phyloP scores from a whole-genome alignment of 64 coral and sea anemone genomes.

The Hydrozoanthus tunicans region DNA sequence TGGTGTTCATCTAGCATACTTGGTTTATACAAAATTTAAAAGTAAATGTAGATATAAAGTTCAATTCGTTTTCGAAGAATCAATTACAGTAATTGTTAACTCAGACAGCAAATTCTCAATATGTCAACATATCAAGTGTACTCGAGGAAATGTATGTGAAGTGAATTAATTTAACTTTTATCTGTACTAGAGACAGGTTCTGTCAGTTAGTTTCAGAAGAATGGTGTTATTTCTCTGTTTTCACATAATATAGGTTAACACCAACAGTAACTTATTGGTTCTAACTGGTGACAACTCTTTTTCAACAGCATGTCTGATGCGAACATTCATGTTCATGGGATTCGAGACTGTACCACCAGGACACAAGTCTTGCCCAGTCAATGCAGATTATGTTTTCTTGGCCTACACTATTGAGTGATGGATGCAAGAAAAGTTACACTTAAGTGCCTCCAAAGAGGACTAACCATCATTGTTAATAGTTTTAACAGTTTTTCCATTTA shows the following conservation, averaged over 20 bases:
- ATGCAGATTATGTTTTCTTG: constrained; percentile 79
- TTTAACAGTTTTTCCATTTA: neutral
- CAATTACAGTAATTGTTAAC: no score
- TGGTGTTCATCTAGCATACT: no score
- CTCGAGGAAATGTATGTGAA: no score
- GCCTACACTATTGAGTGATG: constrained; percentile 80
- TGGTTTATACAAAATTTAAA: neutral
- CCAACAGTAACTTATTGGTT: no score
- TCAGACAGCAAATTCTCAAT: no score
- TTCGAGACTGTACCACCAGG: constrained; percentile 81
- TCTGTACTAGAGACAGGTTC: no score
- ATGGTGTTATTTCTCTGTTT: no score
- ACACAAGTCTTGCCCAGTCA: constrained; percentile 64
- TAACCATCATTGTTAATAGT: neutral
- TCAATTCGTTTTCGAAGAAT: no score
- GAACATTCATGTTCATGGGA: constrained; percentile 95
- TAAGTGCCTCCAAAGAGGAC: neutral
- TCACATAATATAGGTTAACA: no score
- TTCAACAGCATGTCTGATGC: constrained; percentile 76
- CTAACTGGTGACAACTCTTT: constrained; percentile 7
- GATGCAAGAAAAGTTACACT: neutral
- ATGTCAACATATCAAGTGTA: no score
- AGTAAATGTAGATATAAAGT: neutral
- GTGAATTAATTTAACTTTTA: no score
- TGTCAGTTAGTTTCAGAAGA: no score